Evolutionary conservation across 2,888 invertebrate species (phyloP), one percentile per base, ranked within the genome.

Genomic region (Erebia epiphron): DNA sequence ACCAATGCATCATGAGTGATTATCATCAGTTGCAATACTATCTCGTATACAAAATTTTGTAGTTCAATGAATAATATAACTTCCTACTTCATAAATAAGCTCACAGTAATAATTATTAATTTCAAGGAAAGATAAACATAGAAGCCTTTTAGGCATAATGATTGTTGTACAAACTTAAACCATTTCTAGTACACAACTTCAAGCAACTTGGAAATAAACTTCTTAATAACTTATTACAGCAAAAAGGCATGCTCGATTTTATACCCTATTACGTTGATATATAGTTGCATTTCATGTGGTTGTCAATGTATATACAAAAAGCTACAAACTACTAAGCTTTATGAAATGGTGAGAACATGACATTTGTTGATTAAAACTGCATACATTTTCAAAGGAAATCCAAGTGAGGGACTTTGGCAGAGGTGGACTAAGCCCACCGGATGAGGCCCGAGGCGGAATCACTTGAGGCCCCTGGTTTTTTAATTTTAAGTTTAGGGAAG

Each of bases 361-460:
- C 79, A 79, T 74, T 73, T 80, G 79, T 69, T 76, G 68, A 64
- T 77, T 74, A 76, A 77, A 79, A 79, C 75, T 78, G 79, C 68
- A 72, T 72, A 49, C n/a, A 41, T 64, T 67, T 74, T 74, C 70
- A 74, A 76, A 76, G 71, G 68, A 54, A 54, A 49, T 14, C n/a
- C 43, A 46, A 61, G 43, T 49, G 52, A 61, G 18, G 61, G 60
- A 21, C 43, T 62, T 35, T 35, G 35, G 35, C 35, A 35, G 35
- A 35, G 35, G 7, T 35, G 35, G 35, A 35, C 35, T 35, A 5
- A 35, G 35, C 26, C 2, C 26, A 26, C 35, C 35, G 35, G 35
- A 35, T 5, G 35, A 35, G 5, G 35, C 35, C 7, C 35, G 7
- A 35, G 35, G 35, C 0, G 7, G 0, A 5, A 35, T 35, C 35